phyloP scores from a whole-genome alignment of 2,888 invertebrate genomes.

The Chrysolina haemoptera region DNA sequence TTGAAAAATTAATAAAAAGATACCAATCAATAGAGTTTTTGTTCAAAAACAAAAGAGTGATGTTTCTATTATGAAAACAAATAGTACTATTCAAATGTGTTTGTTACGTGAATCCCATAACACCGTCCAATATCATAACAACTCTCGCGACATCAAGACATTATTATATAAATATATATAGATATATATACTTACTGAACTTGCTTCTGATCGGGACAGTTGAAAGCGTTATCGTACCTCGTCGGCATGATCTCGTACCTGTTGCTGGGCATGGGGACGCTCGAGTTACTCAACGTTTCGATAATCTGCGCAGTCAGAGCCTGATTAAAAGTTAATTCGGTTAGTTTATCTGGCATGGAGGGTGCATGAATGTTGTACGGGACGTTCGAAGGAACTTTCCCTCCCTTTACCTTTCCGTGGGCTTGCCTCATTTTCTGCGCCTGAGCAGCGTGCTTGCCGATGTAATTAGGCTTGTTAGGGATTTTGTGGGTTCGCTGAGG shows the following conservation, averaged over 20 bases:
- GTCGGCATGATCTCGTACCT: constrained; percentile 72
- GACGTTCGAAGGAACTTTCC: constrained; percentile 40
- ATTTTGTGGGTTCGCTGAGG: constrained; percentile 65
- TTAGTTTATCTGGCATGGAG: constrained; percentile 52
- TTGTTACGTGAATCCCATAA: too few species aligned
- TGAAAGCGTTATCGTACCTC: constrained; percentile 59
- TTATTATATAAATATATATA: too few species aligned
- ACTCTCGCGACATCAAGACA: background rate
- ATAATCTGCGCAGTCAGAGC: constrained; percentile 77
- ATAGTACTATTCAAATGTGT: too few species aligned
- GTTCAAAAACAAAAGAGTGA: too few species aligned
- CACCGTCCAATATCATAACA: too few species aligned
- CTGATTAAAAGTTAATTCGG: constrained; percentile 75
- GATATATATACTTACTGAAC: constrained; percentile 30
- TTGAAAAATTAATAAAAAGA: too few species aligned
- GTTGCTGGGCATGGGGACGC: constrained; percentile 66
- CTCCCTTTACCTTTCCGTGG: constrained; percentile 45
- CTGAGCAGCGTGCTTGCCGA: constrained; percentile 69
- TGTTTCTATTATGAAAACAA: too few species aligned
- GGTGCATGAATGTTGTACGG: constrained; percentile 45
- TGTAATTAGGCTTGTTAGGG: constrained; percentile 68
- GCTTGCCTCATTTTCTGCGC: constrained; percentile 64
- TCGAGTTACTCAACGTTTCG: constrained; percentile 73
- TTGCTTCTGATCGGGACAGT: constrained; percentile 50
- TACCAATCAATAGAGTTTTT: too few species aligned